Base-by-base conservation (phyloP, 2,797 vertebrate genomes). In the Uromys caudimaculatus region DNA sequence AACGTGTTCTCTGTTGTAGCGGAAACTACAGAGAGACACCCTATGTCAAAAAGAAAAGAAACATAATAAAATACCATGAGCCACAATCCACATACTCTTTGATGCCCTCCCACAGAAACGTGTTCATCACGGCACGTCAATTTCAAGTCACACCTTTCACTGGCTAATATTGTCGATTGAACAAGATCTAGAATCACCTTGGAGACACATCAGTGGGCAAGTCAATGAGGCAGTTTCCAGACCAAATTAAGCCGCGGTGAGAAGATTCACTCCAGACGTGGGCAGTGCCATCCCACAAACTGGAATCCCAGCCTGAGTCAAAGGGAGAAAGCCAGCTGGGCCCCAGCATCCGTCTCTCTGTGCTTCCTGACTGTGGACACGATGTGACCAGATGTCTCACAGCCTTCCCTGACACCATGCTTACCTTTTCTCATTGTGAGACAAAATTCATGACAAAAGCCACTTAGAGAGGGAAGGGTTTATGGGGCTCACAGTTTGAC, bases 91-190 rank as follows among this genome's bases (percentile, higher is more conserved):
- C 11, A 13, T 14, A 19, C 54, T 44, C 87, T 62, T 62, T 47
- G 29, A 89, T 76, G 44, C 14, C 71, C 56, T 76, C 54, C 56
- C 38, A 75, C 16, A 21, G 67, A 73, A 87, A 87, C 56, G 29
- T 0, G 0, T 21, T 87, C 76, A 7, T 41, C 47, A 0, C 0
- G 12, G 23, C 21, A 0, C 23, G 3, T 69, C 32, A 0, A 16
- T 19, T 50, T 76, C 41, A 44, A 87, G 76, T 58, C 47, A 12
- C 60, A 60, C 73, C 8, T 14, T 0, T 27, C 35, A 19, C 32
- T n/a, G 7, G 19, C 47, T n/a, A 62, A 62, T 47, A 76, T 23
- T 44, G 29, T 47, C 38, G 0, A 16, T 10, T 6, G 47, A 54
- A 60, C 19, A 60, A 58, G 71, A 23, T 60, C 38, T 44, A 23